phyloP scores from a whole-genome alignment of 2,888 invertebrate genomes.

The Heteropelma amictum region DNA sequence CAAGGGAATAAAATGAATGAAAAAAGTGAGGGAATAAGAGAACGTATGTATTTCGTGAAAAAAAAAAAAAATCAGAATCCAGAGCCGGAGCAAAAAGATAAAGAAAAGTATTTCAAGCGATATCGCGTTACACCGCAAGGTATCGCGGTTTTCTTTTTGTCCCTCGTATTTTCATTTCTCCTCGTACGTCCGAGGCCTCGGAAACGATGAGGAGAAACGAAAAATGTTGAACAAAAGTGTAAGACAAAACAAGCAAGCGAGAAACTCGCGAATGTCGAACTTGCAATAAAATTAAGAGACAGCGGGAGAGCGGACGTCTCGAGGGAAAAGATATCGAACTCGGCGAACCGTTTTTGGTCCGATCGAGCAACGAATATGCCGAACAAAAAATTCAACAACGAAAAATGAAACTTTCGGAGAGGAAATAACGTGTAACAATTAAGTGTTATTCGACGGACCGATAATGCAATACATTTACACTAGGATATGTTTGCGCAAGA shows the following conservation, averaged over 20 bases:
- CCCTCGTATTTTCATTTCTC: not conserved
- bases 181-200: not conserved
- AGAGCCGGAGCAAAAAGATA: not conserved
- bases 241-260: not conserved
- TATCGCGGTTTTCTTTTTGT: not conserved
- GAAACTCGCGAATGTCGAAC: conserved; percentile 23
- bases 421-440: conserved; percentile 19
- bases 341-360: not conserved
- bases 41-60: conserved; percentile 37
- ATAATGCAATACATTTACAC: conserved; percentile 26
- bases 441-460: conserved; percentile 36
- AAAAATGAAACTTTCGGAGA: not conserved
- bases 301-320: conserved; percentile 6
- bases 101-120: conserved; percentile 28
- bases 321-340: conserved; percentile 12
- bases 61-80: too few species aligned
- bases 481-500: conserved; percentile 8
- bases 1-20: conserved; percentile 20
- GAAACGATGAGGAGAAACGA: not conserved
- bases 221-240: not conserved
- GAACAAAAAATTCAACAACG: not conserved
- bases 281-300: conserved; percentile 65
- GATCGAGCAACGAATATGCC: not conserved
- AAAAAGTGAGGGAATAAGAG: conserved; percentile 47
- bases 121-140: conserved; percentile 58